Conservation (phyloP, 2,797 vertebrate species). For the Triplophysa bombifrons region DNA sequence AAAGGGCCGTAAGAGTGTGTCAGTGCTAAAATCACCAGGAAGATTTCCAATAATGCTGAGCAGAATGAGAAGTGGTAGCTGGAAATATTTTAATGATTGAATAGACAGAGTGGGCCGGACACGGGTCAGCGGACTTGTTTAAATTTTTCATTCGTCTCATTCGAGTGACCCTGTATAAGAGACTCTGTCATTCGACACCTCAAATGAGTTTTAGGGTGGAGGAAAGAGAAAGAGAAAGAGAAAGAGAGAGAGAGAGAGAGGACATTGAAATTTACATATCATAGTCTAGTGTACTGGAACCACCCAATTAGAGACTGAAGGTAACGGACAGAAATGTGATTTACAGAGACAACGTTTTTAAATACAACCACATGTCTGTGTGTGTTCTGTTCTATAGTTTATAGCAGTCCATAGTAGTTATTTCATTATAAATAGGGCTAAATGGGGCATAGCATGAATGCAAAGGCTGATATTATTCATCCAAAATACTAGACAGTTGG, state of each 20-base stretch:
- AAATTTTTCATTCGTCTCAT: constrained; percentile 74
- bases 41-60: constrained; percentile 71
- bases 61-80: constrained; percentile 70
- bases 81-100: constrained; percentile 83
- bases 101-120: constrained; percentile 71
- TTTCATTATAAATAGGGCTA: not conserved
- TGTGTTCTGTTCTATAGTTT: not conserved
- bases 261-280: constrained; percentile 61
- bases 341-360: constrained; percentile 12
- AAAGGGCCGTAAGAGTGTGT: constrained; percentile 57
- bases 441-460: not conserved
- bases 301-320: constrained; percentile 60
- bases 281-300: constrained; percentile 56
- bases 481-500: not conserved
- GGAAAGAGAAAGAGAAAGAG: constrained; percentile 58
- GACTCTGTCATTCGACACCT: constrained; percentile 74
- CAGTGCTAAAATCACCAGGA: constrained; percentile 77
- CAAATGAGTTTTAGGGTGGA: constrained; percentile 74
- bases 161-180: constrained; percentile 70
- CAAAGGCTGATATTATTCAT: not conserved
- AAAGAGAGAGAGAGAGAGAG: constrained; percentile 57
- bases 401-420: not conserved
- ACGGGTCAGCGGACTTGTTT: constrained; percentile 78
- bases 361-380: not conserved
- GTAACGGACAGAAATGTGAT: constrained; percentile 43